Evolutionary conservation across 2,797 vertebrate species (phyloP).

Genomic region (Schizothorax lantsangensis): DNA sequence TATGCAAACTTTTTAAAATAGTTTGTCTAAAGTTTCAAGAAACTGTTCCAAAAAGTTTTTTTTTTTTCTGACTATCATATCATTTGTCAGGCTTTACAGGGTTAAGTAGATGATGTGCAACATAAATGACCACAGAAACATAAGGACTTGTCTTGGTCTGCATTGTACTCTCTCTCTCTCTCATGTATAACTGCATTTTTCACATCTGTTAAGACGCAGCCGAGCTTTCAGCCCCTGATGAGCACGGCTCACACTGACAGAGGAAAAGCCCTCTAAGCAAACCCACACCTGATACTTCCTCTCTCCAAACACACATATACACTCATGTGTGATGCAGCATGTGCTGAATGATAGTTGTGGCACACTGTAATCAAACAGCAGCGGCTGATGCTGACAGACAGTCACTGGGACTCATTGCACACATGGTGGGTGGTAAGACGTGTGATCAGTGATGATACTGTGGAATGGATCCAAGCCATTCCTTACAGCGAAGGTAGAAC

Average conservation of each 20-base stretch:
- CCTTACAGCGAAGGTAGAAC: background rate
- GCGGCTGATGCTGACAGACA: slow-evolving; percentile 42
- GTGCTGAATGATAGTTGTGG: slow-evolving; percentile 58
- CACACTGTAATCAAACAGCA: slow-evolving; percentile 60
- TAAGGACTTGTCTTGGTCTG: background rate
- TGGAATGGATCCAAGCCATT: background rate
- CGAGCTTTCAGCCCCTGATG: slow-evolving; percentile 52
- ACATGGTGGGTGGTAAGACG: slow-evolving; percentile 24
- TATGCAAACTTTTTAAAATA: no score
- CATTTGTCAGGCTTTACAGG: background rate
- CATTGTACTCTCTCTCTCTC: background rate
- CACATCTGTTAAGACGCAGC: slow-evolving; percentile 8
- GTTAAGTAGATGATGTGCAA: background rate
- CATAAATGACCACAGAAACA: background rate
- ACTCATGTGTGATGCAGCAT: slow-evolving; percentile 43
- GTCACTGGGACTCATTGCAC: slow-evolving; percentile 29
- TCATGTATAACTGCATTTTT: background rate
- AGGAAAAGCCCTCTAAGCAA: slow-evolving; percentile 46
- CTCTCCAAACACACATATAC: slow-evolving; percentile 52
- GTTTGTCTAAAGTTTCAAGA: background rate
- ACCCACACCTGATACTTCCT: slow-evolving; percentile 50
- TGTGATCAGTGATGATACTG: background rate
- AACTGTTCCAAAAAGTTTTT: background rate
- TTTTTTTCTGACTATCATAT: background rate
- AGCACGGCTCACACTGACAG: slow-evolving; percentile 40